Conservation (phyloP, 2,888 invertebrate genomes). For the Netelia inedita region DNA sequence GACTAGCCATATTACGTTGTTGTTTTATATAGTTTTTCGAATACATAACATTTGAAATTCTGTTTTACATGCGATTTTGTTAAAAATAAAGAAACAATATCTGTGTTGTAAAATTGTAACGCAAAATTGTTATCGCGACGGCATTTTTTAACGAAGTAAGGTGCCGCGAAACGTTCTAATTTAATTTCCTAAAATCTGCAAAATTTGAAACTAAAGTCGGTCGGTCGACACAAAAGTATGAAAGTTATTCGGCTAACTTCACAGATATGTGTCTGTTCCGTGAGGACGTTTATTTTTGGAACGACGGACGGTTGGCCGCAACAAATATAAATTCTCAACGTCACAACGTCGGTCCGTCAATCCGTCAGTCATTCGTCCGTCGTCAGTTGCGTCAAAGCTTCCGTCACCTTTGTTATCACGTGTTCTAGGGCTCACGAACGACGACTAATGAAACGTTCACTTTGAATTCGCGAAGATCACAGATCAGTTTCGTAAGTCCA, state of each 20-base stretch:
- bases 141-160: too few relatives aligned
- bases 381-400: conserved; percentile 61
- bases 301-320: conserved; percentile 58
- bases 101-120: too few relatives aligned
- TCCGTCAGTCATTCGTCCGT: conserved; percentile 51
- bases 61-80: too few relatives aligned
- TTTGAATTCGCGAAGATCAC: conserved; percentile 44
- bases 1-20: too few relatives aligned
- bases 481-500: conserved; percentile 32
- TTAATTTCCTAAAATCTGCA: too few relatives aligned
- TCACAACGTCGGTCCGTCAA: conserved; percentile 44
- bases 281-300: conserved; percentile 11
- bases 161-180: too few relatives aligned
- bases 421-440: conserved; percentile 14
- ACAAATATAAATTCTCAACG: conserved; percentile 49
- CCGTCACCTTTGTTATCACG: conserved; percentile 64
- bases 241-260: neutral
- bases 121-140: too few relatives aligned
- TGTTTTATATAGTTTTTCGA: too few relatives aligned
- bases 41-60: too few relatives aligned
- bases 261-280: neutral
- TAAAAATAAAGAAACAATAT: too few relatives aligned
- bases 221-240: neutral
- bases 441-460: conserved; percentile 20
- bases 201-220: too few relatives aligned